Base-by-base conservation (phyloP, 2,888 invertebrate genomes). In the Protophormia terraenovae region DNA sequence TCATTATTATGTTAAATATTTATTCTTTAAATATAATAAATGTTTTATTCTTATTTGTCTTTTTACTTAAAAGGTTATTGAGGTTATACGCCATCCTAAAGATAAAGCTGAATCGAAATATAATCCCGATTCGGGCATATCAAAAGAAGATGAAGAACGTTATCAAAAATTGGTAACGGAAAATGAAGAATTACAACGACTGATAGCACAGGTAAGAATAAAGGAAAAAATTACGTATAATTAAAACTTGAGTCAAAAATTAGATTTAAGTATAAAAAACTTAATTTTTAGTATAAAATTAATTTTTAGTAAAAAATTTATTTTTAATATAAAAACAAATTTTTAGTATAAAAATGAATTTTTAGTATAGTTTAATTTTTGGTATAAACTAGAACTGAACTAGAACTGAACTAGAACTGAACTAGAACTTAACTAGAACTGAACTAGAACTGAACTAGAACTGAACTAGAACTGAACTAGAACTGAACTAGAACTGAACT, bases 131-230 rank as follows among this genome's bases (percentile, higher is more conserved):
- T 95, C 95, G 32, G 95, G 95, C 29, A 94, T 95, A 89, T 96
- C 96, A 35, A 97, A 97, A 88, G 98, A 98, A 90, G 98, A 99
- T 90, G 99, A 99, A 91, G 98, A 99, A 92, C 95, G 96, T 86
- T 98, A 98, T 93, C 96, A 98, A 90, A 97, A 98, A 90, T 94
- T 99, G 79, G 94, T 98, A 79, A 95, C 95, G 86, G 99, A 99
- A 93, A 99, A 99, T 93, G 98, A 98, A 91, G 98, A 99, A 90
- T 94, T 99, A 86, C 98, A 98, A 94, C 96, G 97, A 93, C 96
- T 98, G 89, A 98, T 99, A 91, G 95, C 97, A 88, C 97, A 97
- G 95, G 98, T 98, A 93, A 92, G 91, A 4, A 19, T 2, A 38
- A 47, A 12, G 2, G 0, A 2, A 29, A 38, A 12, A 47, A 19